A percentile compares a stretch with the other conserved stretches of the same genome.
Evolutionary conservation across 2,797 vertebrate genomes (phyloP).

Genomic region (Cyprinodon diabolis): DNA sequence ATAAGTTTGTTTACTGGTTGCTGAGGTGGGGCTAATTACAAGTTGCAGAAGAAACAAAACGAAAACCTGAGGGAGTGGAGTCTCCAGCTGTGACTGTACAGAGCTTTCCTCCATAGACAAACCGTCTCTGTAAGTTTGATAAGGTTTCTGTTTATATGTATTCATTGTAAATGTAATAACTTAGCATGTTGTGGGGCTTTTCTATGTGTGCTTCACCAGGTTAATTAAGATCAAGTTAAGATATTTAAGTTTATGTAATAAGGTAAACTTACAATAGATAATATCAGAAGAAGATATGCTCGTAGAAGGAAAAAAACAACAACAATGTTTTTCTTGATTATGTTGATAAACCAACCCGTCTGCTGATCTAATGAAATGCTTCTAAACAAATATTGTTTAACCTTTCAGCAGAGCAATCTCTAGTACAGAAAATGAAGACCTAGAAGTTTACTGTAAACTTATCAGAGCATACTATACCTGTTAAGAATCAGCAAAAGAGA

Average conservation of each 20-base stretch:
- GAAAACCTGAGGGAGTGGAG: neutral
- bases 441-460: neutral
- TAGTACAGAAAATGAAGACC: neutral
- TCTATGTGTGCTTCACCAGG: neutral
- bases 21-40: conserved; percentile 44
- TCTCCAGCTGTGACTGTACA: neutral
- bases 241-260: neutral
- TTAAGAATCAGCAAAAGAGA: neutral
- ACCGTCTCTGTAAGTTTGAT: conserved; percentile 40
- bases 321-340: neutral
- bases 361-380: neutral
- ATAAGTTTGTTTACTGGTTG: neutral
- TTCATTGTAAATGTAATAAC: neutral
- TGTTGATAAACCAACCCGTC: neutral
- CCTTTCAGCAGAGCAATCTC: neutral
- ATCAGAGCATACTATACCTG: too few species aligned
- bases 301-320: neutral
- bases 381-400: neutral
- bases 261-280: neutral
- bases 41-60: conserved; percentile 27
- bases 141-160: neutral
- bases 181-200: neutral
- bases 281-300: neutral
- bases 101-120: neutral
- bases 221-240: neutral